A percentile compares a stretch with the other conserved stretches of the same genome.
These are phyloP conservation scores for Poeciliopsis paucimaculata DNA, from an alignment of 2,797 vertebrate species.

Conservation along the genomic window DNA sequence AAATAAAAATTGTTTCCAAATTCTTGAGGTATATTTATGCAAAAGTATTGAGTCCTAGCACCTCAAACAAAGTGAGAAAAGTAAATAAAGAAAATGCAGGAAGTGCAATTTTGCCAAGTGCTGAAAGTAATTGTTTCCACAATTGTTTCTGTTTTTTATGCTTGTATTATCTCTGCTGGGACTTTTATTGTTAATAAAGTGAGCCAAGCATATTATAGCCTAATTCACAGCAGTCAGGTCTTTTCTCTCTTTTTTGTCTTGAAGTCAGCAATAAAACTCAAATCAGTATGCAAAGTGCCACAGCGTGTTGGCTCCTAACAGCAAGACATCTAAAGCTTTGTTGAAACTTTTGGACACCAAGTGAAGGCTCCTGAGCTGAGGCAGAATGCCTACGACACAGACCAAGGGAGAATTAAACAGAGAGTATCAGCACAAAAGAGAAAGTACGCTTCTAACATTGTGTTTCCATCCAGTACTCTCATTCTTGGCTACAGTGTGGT, in stretches of 20 bases:
- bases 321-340: conserved; percentile 54
- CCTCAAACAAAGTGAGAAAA: background rate
- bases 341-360: conserved; percentile 64
- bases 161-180: conserved; percentile 19
- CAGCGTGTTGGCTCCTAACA: conserved; percentile 53
- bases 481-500: conserved; percentile 25
- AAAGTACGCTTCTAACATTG: conserved; percentile 42
- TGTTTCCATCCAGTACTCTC: conserved; percentile 45
- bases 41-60: background rate
- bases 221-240: conserved; percentile 37
- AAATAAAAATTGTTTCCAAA: background rate
- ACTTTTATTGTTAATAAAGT: conserved; percentile 33
- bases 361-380: conserved; percentile 39
- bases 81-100: conserved; percentile 54
- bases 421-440: conserved; percentile 38
- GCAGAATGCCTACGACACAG: conserved; percentile 46
- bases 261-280: conserved; percentile 58
- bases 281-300: conserved; percentile 69
- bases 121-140: conserved; percentile 14
- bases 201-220: conserved; percentile 36
- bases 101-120: conserved; percentile 65
- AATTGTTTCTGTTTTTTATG: background rate
- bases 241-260: conserved; percentile 36
- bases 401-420: conserved; percentile 36
- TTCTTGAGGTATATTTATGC: background rate